Base-by-base conservation (phyloP, 2,113 vertebrate genomes). In the Alectura lathami region DNA sequence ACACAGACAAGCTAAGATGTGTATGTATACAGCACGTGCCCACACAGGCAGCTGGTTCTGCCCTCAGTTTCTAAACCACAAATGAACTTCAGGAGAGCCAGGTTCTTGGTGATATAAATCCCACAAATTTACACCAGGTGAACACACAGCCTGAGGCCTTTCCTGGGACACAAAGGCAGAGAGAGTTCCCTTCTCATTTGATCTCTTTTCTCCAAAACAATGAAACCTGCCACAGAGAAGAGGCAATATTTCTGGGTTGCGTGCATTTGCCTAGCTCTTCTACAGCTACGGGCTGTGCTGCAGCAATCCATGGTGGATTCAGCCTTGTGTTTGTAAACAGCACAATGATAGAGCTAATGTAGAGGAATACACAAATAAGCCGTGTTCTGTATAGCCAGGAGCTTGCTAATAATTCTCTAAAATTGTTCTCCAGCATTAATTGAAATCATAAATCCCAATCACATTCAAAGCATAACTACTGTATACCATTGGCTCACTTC, bases 401-500 rank as follows among this genome's bases (percentile, higher is more conserved):
- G 91, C 89, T 89, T 89, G 81, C 91, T 96, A 97, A 96, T 97
- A 96, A 91, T 91, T 96, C 97, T 92, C 92, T 96, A 85, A 94
- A 97, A 97, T 67, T 96, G 93, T 92, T 96, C 94, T 90, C 84
- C 60, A 48, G 84, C 86, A 93, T 96, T 98, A 98, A 97, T 96
- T 97, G 97, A 97, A 98, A 96, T 83, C 77, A 86, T 97, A 97
- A 98, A 98, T 98, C 97, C 95, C 91, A 94, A 91, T 95, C 95
- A 91, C 88, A 95, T 96, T 94, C 96, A 88, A 93, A 96, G 69
- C 81, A 91, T 90, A 96, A 85, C 95, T 94, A 92, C 88, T 72
- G 42, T 93, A 76, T 76, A 68, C 89, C 87, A 90, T 88, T 96
- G 96, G 84, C 94, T 96, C 74, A 32, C 93, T 93, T 88, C 62